A percentile compares a stretch with the other conserved stretches of the same genome.
These are phyloP conservation scores for Neolamprologus falcicula DNA, from an alignment of 2,113 vertebrate genomes.

Conservation along the genomic window DNA sequence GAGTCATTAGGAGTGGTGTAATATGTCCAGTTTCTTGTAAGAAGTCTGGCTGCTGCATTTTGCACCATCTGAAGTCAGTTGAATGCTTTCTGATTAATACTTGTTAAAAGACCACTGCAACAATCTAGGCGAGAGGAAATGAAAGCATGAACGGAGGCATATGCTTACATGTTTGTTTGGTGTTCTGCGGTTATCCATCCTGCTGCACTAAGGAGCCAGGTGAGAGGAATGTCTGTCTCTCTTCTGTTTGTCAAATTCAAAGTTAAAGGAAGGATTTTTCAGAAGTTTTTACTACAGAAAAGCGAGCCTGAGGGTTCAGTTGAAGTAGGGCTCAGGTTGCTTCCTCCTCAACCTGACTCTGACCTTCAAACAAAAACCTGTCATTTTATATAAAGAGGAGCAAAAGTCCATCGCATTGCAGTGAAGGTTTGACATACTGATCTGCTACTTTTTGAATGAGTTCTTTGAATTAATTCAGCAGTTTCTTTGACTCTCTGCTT, in stretches of 20 bases:
- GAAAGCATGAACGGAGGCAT: neutral
- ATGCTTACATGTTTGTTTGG: neutral
- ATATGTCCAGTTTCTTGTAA: neutral
- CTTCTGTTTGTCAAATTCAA: neutral
- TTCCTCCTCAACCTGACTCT: neutral
- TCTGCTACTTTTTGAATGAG: neutral
- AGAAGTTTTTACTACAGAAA: neutral
- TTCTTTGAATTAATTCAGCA: neutral
- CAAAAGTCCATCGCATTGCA: neutral
- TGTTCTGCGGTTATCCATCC: neutral
- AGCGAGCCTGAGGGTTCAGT: neutral
- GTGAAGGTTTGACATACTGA: neutral
- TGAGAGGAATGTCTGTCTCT: neutral
- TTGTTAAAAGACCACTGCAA: neutral
- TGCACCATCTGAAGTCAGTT: neutral
- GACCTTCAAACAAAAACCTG: neutral
- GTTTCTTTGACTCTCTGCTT: neutral
- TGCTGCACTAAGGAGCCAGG: neutral
- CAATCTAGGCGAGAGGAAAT: neutral
- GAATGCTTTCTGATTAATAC: neutral
- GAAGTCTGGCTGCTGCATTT: neutral
- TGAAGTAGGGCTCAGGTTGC: neutral
- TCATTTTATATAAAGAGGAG: neutral
- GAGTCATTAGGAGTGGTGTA: neutral
- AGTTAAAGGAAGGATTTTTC: neutral